Evolutionary conservation across 2,888 invertebrate genomes (phyloP).

Genomic region (Trachelus stipa): DNA sequence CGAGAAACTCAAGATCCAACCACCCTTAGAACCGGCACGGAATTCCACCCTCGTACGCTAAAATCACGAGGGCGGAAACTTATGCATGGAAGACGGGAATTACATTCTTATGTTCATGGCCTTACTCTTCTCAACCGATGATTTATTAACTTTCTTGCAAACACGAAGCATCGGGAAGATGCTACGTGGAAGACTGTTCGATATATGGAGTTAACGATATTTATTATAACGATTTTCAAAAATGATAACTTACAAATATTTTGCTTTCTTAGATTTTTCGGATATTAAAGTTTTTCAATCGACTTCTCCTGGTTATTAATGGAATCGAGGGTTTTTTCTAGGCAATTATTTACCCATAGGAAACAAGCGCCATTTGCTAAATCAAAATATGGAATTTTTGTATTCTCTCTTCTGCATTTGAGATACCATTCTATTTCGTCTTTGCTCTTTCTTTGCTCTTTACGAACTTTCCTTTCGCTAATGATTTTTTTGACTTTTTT

Average conservation of each 20-base stretch:
- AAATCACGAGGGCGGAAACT: conserved; percentile 49
- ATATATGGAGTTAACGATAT: neutral
- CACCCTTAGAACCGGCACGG: conserved; percentile 30
- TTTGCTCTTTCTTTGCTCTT: conserved; percentile 20
- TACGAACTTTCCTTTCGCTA: neutral
- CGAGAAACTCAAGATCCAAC: neutral
- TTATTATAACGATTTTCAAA: too few species aligned
- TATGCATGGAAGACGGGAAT: conserved; percentile 39
- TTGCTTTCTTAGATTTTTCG: too few species aligned
- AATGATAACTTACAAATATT: too few species aligned
- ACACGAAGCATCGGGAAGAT: neutral
- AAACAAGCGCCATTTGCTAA: conserved; percentile 41
- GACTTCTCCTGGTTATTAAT: neutral
- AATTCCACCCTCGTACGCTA: conserved; percentile 42
- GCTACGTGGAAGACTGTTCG: neutral
- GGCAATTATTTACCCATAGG: conserved; percentile 36
- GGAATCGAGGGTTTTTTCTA: conserved; percentile 23
- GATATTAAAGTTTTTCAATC: neutral
- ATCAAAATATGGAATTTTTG: conserved; percentile 44
- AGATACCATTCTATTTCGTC: conserved; percentile 44
- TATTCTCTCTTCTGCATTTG: conserved; percentile 40
- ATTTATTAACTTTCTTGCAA: conserved; percentile 1
- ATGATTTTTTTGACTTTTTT: neutral
- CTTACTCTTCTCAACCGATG: conserved; percentile 3
- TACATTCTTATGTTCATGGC: conserved; percentile 5